These are phyloP conservation scores for Nemurella pictetii DNA, from an alignment of 2,888 invertebrate species.

Conservation along the genomic window DNA sequence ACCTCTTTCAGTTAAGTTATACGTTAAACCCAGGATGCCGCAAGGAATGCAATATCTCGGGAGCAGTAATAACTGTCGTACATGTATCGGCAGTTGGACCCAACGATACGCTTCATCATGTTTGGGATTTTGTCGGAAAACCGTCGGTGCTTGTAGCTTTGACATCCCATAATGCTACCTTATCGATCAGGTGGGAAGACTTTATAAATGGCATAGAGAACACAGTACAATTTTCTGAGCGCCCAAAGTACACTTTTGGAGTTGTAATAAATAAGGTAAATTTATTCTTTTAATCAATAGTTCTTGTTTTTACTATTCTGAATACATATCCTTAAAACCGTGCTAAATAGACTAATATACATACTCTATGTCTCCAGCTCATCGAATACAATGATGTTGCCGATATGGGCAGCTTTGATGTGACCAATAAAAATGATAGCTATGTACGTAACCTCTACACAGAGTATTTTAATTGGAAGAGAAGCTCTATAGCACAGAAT, in stretches of 20 bases:
- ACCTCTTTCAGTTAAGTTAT: background rate
- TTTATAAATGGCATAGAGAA: slow-evolving; percentile 45
- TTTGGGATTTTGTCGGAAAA: slow-evolving; percentile 67
- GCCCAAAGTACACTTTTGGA: slow-evolving; percentile 62
- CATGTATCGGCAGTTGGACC: slow-evolving; percentile 61
- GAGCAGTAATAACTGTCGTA: slow-evolving; percentile 51
- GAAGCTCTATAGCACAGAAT: slow-evolving; percentile 49
- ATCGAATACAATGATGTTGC: slow-evolving; percentile 63
- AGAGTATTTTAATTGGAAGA: slow-evolving; percentile 52
- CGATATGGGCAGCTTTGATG: slow-evolving; percentile 54
- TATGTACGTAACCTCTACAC: slow-evolving; percentile 51
- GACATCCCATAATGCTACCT: slow-evolving; percentile 54
- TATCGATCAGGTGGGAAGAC: slow-evolving; percentile 58
- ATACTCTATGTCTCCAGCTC: slow-evolving; percentile 52
- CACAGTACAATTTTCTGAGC: slow-evolving; percentile 54
- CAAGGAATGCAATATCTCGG: slow-evolving; percentile 4
- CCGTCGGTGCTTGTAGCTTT: slow-evolving; percentile 63
- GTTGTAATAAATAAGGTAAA: slow-evolving; percentile 64
- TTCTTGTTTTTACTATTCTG: background rate
- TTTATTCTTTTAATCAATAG: background rate
- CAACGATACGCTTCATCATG: slow-evolving; percentile 64
- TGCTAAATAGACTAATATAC: too few relatives aligned
- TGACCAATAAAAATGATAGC: slow-evolving; percentile 45
- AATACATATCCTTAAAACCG: background rate
- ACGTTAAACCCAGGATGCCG: slow-evolving; percentile 7